phyloP scores from a whole-genome alignment of 1,140 invertebrate species.

The Spodoptera frugiperda region DNA sequence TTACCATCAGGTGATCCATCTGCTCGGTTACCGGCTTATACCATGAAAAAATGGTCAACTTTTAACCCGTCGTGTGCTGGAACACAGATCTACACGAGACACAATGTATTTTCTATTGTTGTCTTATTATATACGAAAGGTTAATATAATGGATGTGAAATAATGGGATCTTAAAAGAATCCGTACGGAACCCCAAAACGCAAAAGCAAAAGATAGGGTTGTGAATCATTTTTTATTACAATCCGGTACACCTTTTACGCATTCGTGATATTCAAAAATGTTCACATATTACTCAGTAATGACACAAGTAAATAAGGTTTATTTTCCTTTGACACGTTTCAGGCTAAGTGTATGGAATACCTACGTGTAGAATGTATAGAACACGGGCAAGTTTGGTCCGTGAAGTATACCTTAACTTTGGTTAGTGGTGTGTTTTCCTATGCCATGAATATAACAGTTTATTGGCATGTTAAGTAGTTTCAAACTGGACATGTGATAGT shows the following conservation, averaged over 20 bases:
- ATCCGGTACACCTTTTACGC: conserved; percentile 5
- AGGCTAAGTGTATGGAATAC: background rate
- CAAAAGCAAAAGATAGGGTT: conserved; percentile 1
- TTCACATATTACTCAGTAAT: conserved; percentile 7
- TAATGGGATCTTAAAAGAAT: too few relatives aligned
- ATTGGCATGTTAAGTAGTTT: conserved; percentile 26
- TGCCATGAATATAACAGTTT: conserved; percentile 23
- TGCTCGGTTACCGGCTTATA: too few relatives aligned
- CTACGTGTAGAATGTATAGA: too few relatives aligned
- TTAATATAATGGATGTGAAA: too few relatives aligned
- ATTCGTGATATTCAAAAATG: background rate
- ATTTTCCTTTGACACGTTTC: background rate
- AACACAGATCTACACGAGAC: too few relatives aligned
- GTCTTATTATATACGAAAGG: too few relatives aligned
- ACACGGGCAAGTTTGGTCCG: background rate
- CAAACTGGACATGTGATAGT: conserved; percentile 27
- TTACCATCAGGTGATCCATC: too few relatives aligned
- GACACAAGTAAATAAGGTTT: conserved; percentile 18
- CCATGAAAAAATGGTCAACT: too few relatives aligned
- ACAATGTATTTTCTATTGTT: too few relatives aligned
- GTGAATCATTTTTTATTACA: conserved; percentile 35
- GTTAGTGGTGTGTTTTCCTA: conserved; percentile 12
- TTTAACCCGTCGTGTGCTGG: too few relatives aligned
- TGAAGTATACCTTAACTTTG: conserved; percentile 18
- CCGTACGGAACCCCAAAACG: background rate